Base-by-base conservation (phyloP, 53 echinoderm and acorn worm genomes). In the Patiria pectinifera region DNA sequence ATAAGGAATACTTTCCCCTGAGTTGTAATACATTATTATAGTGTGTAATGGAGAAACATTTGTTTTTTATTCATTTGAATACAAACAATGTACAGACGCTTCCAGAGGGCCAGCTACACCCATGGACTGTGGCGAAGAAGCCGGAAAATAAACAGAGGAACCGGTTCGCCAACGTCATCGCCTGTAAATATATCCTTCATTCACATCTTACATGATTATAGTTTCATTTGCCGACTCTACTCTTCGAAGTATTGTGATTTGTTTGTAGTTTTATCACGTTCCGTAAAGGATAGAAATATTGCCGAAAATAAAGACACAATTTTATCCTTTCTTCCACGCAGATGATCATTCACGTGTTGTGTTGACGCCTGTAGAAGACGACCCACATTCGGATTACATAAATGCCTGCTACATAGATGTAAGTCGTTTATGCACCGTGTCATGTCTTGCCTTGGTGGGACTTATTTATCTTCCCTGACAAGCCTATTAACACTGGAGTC, bases 111-210 rank as follows among this genome's bases (percentile, higher is more conserved):
- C 86, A 94, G 45, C 91, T 89, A 10, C 93, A 92, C 62, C 93
- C 97, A 0, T 95, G 94, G 62, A 94, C 76, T 11, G 84, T 91
- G 4, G 94, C 94, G 9, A 82, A 61, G 76, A 81, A 86, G 43
- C 62, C 82, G n/a, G 91, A 82, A 26, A 94, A 94, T 75, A 87
- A 82, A 35, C 86, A 83, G 78, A 94, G 87, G 86, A 94, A 94
- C 85, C 80, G 94, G 82, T 94, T 87, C 62, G 91, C 45, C 60
- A 91, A 94, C 62, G 87, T 94, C 44, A 82, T 94, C 43, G 86
- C 94, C 2, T 91, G 94, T 94, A 71, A 87, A 91, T 94, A 16
- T 18, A 70, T 21, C 0, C 16, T 19, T 70, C 70, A 16, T 15
- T 70, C 12, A 70, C 18, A 19, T 70, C 35, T 35, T 35, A 35